Base-by-base conservation (phyloP, 2,113 vertebrate species). In the Pardalotus punctatus region DNA sequence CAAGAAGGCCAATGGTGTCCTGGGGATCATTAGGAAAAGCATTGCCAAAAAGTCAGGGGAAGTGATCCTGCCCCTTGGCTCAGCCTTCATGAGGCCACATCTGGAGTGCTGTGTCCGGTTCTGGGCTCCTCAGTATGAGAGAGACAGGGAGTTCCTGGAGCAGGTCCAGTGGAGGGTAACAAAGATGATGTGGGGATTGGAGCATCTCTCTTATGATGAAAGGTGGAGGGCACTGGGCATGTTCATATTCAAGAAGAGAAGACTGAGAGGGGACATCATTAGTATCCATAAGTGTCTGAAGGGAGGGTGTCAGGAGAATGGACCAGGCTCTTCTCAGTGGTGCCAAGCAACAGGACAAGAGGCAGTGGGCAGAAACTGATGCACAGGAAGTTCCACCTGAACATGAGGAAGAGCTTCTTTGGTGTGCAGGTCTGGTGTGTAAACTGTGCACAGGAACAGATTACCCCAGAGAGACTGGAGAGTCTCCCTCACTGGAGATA, bases 31-130 rank as follows among this genome's bases (percentile, higher is more conserved):
- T 28, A 53, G 7, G 29, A 67, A 67, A 14, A 53, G 3, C 20
- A 22, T 14, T 53, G 53, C 16, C n/a, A 53, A 4, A 3, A 45
- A 28, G 6, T 20, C 0, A 0, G 35, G 24, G 11, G 13, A 33
- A 50, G 29, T 16, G 28, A 80, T 42, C 19, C 45, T 66, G 3
- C 28, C 54, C 36, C 23, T n/a, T 57, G 28, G 3, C 45, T 72
- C 60, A 81, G 33, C 19, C 8, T 27, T 2, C 14, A 4, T 53
- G 61, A 80, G 61, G 33, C 5, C 35, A 33, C 8, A 13, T 38
- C 35, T 70, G 29, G 33, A 60, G 29, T 47, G 16, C 17, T 74
- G 56, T 7, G 1, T n/a, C 9, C 13, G 43, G 6, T 9, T 71
- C 40, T 65, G 33, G 15, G 8, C 6, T 23, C 27, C 18, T 6